phyloP scores from a whole-genome alignment of 2,888 invertebrate genomes.

The Blomia tropicalis region DNA sequence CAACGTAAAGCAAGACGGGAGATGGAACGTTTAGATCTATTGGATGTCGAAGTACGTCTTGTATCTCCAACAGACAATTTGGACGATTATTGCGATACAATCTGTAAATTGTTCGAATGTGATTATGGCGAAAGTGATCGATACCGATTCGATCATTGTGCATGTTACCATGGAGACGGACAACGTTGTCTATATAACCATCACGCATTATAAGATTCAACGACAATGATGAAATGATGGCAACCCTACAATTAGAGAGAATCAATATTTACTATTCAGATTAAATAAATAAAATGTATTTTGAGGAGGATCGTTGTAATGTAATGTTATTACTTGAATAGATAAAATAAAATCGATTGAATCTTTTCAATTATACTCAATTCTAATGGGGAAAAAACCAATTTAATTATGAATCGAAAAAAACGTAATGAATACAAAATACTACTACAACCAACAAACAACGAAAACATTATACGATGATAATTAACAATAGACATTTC shows the following conservation, averaged over 20 bases:
- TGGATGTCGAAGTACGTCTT: not conserved
- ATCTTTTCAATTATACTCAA: too few relatives aligned
- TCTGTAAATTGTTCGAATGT: slow-evolving; percentile 18
- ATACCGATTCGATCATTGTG: not conserved
- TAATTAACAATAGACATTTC: not conserved
- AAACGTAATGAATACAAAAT: not conserved
- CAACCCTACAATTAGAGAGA: too few relatives aligned
- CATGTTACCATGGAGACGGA: not conserved
- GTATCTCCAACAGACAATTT: not conserved
- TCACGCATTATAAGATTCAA: too few relatives aligned
- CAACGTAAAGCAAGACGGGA: not conserved
- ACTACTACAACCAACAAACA: not conserved
- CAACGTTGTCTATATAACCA: too few relatives aligned
- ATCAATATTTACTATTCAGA: too few relatives aligned
- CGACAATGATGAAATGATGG: too few relatives aligned
- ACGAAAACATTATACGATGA: not conserved
- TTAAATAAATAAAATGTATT: too few relatives aligned
- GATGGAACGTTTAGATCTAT: not conserved
- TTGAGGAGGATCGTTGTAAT: not conserved
- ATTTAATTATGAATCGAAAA: not conserved
- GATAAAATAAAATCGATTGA: too few relatives aligned
- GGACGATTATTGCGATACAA: slow-evolving; percentile 21
- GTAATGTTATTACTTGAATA: not conserved
- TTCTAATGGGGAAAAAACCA: too few relatives aligned
- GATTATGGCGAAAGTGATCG: not conserved